Evolutionary conservation across 1,140 invertebrate species (phyloP).

Genomic region (Caenorhabditis briggsae): DNA sequence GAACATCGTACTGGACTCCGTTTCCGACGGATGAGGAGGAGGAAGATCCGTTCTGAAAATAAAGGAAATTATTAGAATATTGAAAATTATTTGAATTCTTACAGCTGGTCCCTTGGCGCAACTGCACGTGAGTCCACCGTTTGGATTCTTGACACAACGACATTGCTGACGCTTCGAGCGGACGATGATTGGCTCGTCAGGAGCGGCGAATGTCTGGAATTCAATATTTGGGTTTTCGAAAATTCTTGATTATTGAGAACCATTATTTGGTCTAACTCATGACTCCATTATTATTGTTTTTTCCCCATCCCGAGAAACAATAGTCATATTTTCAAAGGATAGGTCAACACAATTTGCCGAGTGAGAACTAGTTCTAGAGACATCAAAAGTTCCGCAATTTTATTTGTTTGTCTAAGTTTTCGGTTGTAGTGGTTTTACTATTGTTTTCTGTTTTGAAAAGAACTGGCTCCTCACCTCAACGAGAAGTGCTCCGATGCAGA

Average conservation of each 20-base stretch:
- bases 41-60: slow-evolving; percentile 16
- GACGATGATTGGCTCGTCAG: slow-evolving; percentile 55
- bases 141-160: slow-evolving; percentile 57
- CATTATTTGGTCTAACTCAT: background rate
- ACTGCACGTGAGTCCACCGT: slow-evolving; percentile 60
- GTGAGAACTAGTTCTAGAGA: background rate
- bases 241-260: background rate
- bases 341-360: slow-evolving; percentile 13
- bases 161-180: slow-evolving; percentile 61
- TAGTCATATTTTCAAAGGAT: background rate
- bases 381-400: background rate
- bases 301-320: no score
- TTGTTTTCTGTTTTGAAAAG: background rate
- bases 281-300: no score
- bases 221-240: no score
- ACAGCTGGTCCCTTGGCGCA: slow-evolving; percentile 59
- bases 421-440: background rate
- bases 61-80: background rate
- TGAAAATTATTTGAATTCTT: background rate
- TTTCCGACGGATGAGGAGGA: slow-evolving; percentile 20
- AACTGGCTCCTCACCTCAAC: background rate
- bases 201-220: slow-evolving; percentile 41
- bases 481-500: slow-evolving; percentile 33
- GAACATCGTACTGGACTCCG: slow-evolving; percentile 43
- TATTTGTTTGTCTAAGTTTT: background rate